Evolutionary conservation across 2,113 vertebrate genomes (phyloP).

Genomic region (Indri indri): DNA sequence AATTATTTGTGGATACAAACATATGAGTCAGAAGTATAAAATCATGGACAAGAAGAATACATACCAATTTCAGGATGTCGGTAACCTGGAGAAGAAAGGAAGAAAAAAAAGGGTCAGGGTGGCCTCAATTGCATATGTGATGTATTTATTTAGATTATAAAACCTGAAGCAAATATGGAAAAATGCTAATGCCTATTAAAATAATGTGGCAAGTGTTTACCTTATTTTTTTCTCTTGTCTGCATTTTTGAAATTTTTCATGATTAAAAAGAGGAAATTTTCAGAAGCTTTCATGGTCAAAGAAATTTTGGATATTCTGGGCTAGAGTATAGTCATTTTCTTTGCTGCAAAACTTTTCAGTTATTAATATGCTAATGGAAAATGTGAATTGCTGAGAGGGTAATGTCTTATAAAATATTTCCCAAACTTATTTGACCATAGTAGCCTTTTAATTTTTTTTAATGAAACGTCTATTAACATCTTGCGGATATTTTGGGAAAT

Average conservation of each 20-base stretch:
- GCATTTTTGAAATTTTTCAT: not conserved
- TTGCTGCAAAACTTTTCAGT: conserved; percentile 40
- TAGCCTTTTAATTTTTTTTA: conserved; percentile 44
- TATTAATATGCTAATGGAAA: conserved; percentile 59
- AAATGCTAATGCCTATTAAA: not conserved
- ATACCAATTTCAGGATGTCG: not conserved
- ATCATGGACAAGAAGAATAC: not conserved
- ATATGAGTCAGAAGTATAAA: not conserved
- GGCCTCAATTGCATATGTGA: not conserved
- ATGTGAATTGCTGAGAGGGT: conserved; percentile 56
- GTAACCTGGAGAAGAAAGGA: not conserved
- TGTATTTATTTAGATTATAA: not conserved
- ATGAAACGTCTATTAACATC: conserved; percentile 63
- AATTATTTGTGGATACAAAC: not conserved
- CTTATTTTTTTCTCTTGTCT: not conserved
- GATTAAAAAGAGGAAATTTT: not conserved
- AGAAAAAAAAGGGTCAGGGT: fast-evolving
- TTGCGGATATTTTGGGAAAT: conserved; percentile 65
- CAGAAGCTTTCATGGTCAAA: not conserved
- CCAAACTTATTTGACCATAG: conserved; percentile 59
- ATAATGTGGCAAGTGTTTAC: not conserved
- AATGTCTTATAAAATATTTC: conserved; percentile 65
- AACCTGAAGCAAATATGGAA: not conserved
- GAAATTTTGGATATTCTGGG: not conserved
- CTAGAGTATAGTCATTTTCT: conserved; percentile 38